Evolutionary conservation across 1,140 invertebrate species (phyloP).

Genomic region (Drosophila hydei): DNA sequence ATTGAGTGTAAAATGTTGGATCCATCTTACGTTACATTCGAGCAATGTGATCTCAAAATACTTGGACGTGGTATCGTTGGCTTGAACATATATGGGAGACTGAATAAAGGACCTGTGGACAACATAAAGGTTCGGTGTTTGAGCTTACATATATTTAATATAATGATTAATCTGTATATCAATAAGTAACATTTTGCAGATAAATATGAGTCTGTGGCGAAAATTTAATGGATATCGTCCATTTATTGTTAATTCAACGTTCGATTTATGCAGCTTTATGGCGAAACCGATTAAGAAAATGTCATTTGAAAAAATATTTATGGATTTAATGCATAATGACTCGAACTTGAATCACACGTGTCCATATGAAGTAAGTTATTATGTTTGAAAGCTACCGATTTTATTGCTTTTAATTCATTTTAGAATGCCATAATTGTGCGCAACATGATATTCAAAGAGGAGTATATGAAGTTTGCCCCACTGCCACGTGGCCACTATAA

Average conservation of each 20-base stretch:
- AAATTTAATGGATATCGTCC: constrained; percentile 37
- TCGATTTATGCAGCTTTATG: constrained; percentile 41
- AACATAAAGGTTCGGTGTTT: constrained; percentile 23
- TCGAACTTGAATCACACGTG: constrained; percentile 33
- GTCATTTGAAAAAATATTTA: constrained; percentile 9
- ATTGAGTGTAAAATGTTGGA: constrained; percentile 30
- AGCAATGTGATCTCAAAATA: constrained; percentile 26
- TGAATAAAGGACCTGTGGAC: constrained; percentile 14
- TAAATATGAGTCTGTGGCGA: constrained; percentile 22
- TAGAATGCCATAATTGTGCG: constrained; percentile 13
- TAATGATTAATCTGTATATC: neutral
- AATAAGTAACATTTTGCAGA: too few relatives aligned
- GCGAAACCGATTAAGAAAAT: neutral
- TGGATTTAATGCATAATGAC: neutral
- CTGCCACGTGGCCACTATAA: constrained; percentile 40
- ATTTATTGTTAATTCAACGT: constrained; percentile 34
- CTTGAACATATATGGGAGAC: constrained; percentile 6
- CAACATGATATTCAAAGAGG: constrained; percentile 20
- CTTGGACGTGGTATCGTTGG: constrained; percentile 19
- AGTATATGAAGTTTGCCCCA: constrained; percentile 18
- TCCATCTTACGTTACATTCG: neutral
- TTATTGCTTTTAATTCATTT: neutral
- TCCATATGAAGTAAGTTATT: constrained; percentile 16
- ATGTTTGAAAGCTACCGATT: neutral
- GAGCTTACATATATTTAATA: too few relatives aligned